Evolutionary conservation across 2,113 vertebrate species (phyloP), one percentile per base, ranked within the genome.

Genomic region (Phoenicopterus ruber): DNA sequence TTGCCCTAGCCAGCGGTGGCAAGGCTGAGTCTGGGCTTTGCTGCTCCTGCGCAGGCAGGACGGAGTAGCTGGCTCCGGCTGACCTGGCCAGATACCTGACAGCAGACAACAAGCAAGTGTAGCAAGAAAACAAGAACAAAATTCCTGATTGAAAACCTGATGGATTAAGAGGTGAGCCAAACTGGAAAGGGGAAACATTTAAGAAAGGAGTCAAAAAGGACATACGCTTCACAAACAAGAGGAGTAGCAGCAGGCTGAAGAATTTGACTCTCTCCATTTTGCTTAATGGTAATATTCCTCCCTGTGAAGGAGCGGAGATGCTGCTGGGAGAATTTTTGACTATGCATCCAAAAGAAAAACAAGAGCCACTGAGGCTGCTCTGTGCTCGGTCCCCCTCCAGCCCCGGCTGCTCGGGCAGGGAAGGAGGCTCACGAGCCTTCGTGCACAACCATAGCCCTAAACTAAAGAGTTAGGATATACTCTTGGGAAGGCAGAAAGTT

Each of bases 371-470:
- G 19, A 8, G 50, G 36, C 20, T 78, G 47, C 13, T 61, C 73
- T 40, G 19, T 19, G 38, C 74, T 73, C 8, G 3, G 70, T 50
- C 13, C 42, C n/a, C 44, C 52, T 5, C 40, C 61, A 65, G 21
- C 52, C 69, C 49, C 42, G 34, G 44, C 21, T 40, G 34, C 66
- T 47, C 0, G 0, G 54, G 74, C 36, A 62, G 58, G 26, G 63
- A 62, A 49, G 36, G 36, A 62, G 22, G 50, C 42, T 67, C 10
- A 0, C 0, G 0, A 87, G 38, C 28, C 78, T 50, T 24, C 22
- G 1, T 6, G 42, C 29, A 42, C 57, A 54, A 13, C 19, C 44
- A 82, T 2, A 82, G n/a, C 9, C 54, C 73, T 84, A 62, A 61
- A 1, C 18, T 47, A 28, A 78, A 82, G 22, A 61, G 17, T 28